phyloP scores from a whole-genome alignment of 2,888 invertebrate genomes.

The Dasypolia templi region DNA sequence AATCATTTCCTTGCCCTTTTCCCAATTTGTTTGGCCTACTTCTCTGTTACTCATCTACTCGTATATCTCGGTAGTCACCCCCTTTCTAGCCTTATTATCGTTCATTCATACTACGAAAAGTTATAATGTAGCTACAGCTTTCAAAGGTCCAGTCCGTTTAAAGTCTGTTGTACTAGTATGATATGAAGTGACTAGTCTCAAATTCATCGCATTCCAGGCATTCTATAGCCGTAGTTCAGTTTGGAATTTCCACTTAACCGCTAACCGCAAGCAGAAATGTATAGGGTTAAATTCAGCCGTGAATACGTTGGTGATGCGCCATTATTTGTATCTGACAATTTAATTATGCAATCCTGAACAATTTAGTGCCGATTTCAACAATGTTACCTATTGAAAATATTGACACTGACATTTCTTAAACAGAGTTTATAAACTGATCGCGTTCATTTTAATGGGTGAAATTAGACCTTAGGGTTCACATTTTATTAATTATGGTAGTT shows the following conservation, averaged over 20 bases:
- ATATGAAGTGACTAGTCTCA: neutral
- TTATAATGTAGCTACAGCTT: neutral
- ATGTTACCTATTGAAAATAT: no score
- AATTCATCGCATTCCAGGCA: constrained; percentile 32
- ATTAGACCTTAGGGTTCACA: neutral
- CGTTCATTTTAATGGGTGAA: no score
- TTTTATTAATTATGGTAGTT: no score
- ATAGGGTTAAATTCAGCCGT: neutral
- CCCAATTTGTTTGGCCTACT: no score
- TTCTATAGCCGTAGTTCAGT: neutral
- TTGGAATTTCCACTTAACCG: constrained; percentile 25
- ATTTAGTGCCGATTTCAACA: no score
- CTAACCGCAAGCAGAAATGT: constrained; percentile 18
- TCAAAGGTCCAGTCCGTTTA: neutral
- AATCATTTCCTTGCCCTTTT: no score
- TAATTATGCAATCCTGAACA: neutral
- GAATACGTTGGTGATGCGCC: neutral
- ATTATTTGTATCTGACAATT: neutral
- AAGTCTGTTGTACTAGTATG: no score
- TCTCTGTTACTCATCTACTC: no score
- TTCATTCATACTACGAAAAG: neutral
- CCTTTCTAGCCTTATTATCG: no score
- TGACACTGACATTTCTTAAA: no score
- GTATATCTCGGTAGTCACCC: no score
- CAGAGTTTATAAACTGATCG: no score